Evolutionary conservation across 2,113 vertebrate genomes (phyloP), one percentile per base, ranked within the genome.

Genomic region (Chunga burmeisteri): DNA sequence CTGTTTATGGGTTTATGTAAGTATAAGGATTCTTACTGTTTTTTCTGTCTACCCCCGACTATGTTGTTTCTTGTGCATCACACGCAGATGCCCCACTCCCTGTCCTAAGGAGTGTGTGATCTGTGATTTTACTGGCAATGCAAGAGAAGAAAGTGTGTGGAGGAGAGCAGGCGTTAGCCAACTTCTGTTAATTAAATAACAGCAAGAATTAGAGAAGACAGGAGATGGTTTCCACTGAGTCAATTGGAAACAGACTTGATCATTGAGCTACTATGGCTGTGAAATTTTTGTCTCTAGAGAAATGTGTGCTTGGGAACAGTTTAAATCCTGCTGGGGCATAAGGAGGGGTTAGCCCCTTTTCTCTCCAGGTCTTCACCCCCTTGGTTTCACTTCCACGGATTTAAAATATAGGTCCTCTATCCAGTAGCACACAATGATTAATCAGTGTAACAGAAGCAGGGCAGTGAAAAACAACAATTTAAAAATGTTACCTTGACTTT

Each of bases 1-100:
- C 99, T 10, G 99, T 99, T 92, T 99, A 99, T 2, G 99, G 99
- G 81, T 99, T 99, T 98, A 99, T 99, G 99, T 99, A 97, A 99
- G 99, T 98, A 93, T 34, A 55, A 80, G 49, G n/a, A 23, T 80
- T 72, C 42, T 78, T 70, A 52, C 56, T 73, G 42, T 1, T 22
- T 81, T 59, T 81, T 88, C 36, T 90, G 12, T 30, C n/a, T 68
- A 30, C 9, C 20, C 42, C 32, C 5, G 4, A 6, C 6, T 11
- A 1, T 29, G 7, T 30, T 86, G 16, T 70, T 91, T 47, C 46
- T 52, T 80, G 13, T 52, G 36, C 34, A 17, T 85, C 36, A 44
- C 34, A 32, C 11, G 14, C 32, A 29, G 21, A 5, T 20, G 25
- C 36, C 47, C 16, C 7, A 4, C 32, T 86, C 53, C 34, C 77